Percentiles rank a stretch among this genome's conserved stretches.
phyloP scores from a whole-genome alignment of 2,113 vertebrate genomes.

The Oplegnathus fasciatus region DNA sequence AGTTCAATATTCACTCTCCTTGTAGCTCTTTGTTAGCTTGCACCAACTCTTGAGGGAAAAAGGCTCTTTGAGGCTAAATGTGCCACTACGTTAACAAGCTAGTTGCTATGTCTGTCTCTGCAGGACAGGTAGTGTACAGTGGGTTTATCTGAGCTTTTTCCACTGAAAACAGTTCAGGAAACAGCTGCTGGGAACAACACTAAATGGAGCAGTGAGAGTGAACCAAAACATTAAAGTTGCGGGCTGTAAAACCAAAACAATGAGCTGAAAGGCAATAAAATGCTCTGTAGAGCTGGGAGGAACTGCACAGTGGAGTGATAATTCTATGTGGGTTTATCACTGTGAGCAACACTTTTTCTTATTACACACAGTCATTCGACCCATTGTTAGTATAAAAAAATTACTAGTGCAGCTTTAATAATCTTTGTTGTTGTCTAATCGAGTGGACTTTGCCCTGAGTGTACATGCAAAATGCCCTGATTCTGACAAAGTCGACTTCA shows the following conservation, averaged over 20 bases:
- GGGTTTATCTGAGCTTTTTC: neutral
- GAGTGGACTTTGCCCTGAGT: neutral
- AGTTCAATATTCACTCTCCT: neutral
- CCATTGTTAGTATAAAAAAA: neutral
- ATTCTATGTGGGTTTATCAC: neutral
- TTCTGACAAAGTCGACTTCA: neutral
- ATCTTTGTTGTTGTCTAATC: neutral
- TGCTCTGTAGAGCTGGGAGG: neutral
- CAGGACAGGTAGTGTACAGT: neutral
- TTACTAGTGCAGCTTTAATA: neutral
- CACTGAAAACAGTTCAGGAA: neutral
- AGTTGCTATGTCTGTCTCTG: neutral
- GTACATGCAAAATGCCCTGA: neutral
- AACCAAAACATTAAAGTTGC: neutral
- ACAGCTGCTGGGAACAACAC: neutral
- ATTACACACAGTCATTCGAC: neutral
- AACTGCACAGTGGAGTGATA: neutral
- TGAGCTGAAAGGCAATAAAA: neutral
- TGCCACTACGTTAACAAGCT: neutral
- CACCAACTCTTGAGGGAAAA: neutral
- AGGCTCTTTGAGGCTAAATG: neutral
- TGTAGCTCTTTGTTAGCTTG: neutral
- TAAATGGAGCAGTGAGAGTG: neutral
- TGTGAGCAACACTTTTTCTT: neutral
- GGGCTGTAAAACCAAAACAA: neutral